These are phyloP conservation scores for Taurulus bubalis DNA, from an alignment of 2,113 vertebrate genomes.

Conservation along the genomic window DNA sequence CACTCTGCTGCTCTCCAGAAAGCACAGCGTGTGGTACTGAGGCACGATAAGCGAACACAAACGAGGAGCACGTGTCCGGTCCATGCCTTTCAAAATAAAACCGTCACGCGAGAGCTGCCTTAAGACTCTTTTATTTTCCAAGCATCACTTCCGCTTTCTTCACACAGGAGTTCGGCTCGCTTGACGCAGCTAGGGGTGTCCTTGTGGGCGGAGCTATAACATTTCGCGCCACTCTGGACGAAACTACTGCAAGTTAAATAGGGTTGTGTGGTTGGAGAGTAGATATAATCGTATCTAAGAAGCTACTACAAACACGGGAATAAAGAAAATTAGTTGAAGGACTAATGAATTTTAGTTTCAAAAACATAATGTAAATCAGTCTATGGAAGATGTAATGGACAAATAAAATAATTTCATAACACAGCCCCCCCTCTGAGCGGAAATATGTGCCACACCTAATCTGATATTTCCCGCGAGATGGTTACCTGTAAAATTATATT, in stretches of 20 bases:
- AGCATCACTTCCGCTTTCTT: neutral
- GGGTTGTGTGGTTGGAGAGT: neutral
- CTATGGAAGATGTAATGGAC: accelerated
- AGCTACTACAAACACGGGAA: neutral
- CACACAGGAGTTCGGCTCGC: neutral
- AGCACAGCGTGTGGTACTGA: neutral
- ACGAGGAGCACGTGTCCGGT: neutral
- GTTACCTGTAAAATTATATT: neutral
- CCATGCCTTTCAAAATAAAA: slow-evolving; percentile 14
- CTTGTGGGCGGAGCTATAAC: slow-evolving; percentile 31
- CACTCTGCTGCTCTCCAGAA: no score
- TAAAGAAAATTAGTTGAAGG: accelerated
- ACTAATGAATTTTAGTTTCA: accelerated
- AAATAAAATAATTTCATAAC: neutral
- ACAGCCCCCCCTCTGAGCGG: neutral
- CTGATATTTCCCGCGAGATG: slow-evolving; percentile 58
- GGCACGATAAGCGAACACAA: accelerated
- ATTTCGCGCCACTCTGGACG: slow-evolving; percentile 74
- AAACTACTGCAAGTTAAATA: slow-evolving; percentile 33
- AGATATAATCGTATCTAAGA: neutral
- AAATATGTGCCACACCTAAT: neutral
- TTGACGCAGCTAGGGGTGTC: accelerated
- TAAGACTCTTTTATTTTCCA: slow-evolving; percentile 41
- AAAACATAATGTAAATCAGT: no score
- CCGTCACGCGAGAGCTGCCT: accelerated